Evolutionary conservation across 1,140 invertebrate genomes (phyloP), one percentile per base, ranked within the genome.

Genomic region (Stegodyphus dumicola): DNA sequence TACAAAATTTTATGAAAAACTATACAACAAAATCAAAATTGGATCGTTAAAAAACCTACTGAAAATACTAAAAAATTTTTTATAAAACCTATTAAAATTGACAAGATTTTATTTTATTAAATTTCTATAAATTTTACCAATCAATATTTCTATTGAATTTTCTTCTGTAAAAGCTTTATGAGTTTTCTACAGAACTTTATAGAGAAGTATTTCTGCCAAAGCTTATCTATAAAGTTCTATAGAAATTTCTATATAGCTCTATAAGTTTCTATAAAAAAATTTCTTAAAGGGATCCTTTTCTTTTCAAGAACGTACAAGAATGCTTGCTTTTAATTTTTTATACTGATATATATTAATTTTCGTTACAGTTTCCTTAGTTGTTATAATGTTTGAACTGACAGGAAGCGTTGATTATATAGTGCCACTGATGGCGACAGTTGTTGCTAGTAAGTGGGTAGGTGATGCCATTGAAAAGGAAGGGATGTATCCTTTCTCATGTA

Each of bases 401-500:
- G 99, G 98, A 74, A 97, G 96, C 17, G 95, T 99, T 3, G 93
- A 98, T 49, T 99, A 99, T 90, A 99, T 99, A 89, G 98, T 99
- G 51, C 98, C 98, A 0, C 92, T 99, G 71, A 99, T 99, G 99
- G 96, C 96, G 0, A 98, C 98, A 15, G 97, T 96, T 0, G 99
- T 99, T 97, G 97, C 98, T 2, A 98, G 97, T 89, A 99, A 99
- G 92, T 99, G 99, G 99, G 97, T 99, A 9, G 98, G 98, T 6
- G 99, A 99, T 92, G 98, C 98, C 4, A 92, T 99, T 3, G 88
- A 87, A 7, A 89, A 95, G 88, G 93, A 95, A 90, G 98, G 98
- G 87, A 98, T 99, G 77, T 89, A 89, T 87, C 87, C 76, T 78
- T 87, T 74, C n/a, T 53, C 10, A 67, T 33, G 33, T 3, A 33